Conservation (phyloP, 64 coral and sea anemone genomes). For the Orbicella faveolata region DNA sequence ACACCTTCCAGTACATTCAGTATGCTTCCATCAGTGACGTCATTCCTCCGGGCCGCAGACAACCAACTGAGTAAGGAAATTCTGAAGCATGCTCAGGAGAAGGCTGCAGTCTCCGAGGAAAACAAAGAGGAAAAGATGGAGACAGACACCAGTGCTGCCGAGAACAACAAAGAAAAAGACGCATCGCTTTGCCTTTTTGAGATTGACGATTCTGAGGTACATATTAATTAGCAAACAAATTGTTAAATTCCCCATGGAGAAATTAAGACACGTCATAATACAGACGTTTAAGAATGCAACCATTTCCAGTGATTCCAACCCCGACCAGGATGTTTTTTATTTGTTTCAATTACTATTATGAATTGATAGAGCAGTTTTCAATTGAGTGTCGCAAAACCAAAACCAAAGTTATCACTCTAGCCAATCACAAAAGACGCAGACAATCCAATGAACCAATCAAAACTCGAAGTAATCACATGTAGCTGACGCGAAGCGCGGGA, state of each 20-base stretch:
- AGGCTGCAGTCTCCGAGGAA: not conserved
- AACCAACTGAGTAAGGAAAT: conserved; percentile 60
- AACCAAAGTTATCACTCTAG: too few relatives aligned
- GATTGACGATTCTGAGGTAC: conserved; percentile 52
- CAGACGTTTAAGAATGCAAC: too few relatives aligned
- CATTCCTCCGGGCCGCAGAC: conserved; percentile 64
- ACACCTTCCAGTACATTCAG: conserved; percentile 88
- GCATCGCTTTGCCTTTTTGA: conserved; percentile 38
- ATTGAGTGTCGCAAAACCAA: too few relatives aligned
- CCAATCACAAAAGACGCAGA: too few relatives aligned
- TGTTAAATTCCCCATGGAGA: not conserved
- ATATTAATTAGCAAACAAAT: not conserved
- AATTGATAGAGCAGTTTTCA: too few relatives aligned
- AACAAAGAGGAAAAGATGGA: conserved; percentile 52
- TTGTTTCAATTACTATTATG: too few relatives aligned
- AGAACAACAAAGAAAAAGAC: conserved; percentile 14
- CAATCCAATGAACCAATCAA: too few relatives aligned
- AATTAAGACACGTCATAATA: not conserved
- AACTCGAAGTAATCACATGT: too few relatives aligned
- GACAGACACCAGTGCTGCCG: conserved; percentile 24
- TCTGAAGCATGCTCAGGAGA: conserved; percentile 21
- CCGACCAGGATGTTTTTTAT: too few relatives aligned
- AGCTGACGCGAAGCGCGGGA: too few relatives aligned
- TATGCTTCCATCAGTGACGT: conserved; percentile 83
- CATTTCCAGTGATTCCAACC: too few relatives aligned